phyloP scores from a whole-genome alignment of 2,888 invertebrate species.

The Entomobrya proxima region DNA sequence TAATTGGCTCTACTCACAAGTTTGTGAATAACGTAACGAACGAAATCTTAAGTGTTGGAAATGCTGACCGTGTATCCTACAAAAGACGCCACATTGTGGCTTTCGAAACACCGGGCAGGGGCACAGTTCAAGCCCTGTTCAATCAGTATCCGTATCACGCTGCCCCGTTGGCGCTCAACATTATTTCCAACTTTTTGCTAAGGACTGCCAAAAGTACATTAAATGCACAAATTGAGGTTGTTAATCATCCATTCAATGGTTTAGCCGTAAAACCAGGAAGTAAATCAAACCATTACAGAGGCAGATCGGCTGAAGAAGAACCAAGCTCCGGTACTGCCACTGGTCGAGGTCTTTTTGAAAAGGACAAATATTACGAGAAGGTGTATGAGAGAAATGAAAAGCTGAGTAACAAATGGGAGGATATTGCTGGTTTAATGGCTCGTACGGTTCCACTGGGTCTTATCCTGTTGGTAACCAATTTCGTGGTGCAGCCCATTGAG shows the following conservation, averaged over 20 bases:
- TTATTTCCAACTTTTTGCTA: conserved; percentile 76
- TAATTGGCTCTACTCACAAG: neutral
- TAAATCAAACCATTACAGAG: no score
- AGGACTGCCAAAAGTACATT: conserved; percentile 27
- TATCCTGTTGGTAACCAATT: conserved; percentile 75
- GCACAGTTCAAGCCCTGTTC: conserved; percentile 49
- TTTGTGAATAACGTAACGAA: neutral
- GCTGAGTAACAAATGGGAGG: no score
- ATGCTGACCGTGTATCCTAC: neutral
- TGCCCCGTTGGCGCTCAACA: conserved; percentile 77
- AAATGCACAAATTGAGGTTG: conserved; percentile 56
- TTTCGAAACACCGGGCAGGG: neutral
- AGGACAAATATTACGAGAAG: neutral
- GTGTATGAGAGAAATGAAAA: no score
- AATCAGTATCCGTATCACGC: conserved; percentile 77
- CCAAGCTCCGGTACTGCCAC: no score
- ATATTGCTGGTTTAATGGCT: no score
- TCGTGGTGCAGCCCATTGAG: conserved; percentile 76
- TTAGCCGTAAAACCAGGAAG: no score
- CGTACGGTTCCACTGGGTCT: conserved; percentile 50
- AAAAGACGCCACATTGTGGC: neutral
- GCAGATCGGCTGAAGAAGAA: no score
- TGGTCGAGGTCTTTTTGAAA: no score
- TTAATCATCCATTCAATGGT: conserved; percentile 49
- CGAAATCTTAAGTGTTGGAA: neutral